Percentiles rank a stretch among this genome's conserved stretches.
Conservation (phyloP, 2,113 vertebrate genomes). For the Smithornis capensis region DNA sequence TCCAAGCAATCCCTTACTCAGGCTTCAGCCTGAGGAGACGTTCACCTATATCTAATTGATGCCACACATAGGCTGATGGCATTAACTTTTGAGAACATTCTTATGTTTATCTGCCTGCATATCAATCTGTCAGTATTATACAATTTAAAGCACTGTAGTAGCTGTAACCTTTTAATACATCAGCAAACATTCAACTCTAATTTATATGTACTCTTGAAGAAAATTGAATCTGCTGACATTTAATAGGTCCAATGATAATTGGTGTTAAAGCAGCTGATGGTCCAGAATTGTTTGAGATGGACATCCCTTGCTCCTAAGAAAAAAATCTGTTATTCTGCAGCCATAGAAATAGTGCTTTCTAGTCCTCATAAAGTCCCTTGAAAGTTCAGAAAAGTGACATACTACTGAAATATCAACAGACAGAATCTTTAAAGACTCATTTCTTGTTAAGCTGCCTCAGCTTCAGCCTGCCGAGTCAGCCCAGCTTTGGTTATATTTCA, state of each 20-base stretch:
- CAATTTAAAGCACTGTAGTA: background rate
- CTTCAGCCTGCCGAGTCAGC: background rate
- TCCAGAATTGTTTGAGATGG: background rate
- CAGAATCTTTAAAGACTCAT: constrained; percentile 24
- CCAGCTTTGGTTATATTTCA: constrained; percentile 55
- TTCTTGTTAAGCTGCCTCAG: constrained; percentile 47
- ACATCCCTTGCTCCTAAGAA: background rate
- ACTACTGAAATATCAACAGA: background rate
- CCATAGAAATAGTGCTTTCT: background rate
- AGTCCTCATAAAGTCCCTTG: background rate
- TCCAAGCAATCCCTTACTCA: background rate
- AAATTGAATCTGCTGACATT: background rate
- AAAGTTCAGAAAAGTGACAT: background rate
- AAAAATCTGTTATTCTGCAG: background rate
- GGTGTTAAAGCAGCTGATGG: background rate
- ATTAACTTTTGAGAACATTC: background rate
- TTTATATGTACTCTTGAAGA: background rate
- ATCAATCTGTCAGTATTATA: background rate
- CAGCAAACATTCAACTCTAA: background rate
- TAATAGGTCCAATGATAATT: background rate
- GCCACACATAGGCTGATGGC: background rate
- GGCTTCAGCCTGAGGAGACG: background rate
- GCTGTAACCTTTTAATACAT: background rate
- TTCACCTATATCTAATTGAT: background rate
- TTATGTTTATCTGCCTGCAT: background rate